Evolutionary conservation across 2,797 vertebrate species (phyloP), one percentile per base, ranked within the genome.

Genomic region (Pipistrellus nathusii): DNA sequence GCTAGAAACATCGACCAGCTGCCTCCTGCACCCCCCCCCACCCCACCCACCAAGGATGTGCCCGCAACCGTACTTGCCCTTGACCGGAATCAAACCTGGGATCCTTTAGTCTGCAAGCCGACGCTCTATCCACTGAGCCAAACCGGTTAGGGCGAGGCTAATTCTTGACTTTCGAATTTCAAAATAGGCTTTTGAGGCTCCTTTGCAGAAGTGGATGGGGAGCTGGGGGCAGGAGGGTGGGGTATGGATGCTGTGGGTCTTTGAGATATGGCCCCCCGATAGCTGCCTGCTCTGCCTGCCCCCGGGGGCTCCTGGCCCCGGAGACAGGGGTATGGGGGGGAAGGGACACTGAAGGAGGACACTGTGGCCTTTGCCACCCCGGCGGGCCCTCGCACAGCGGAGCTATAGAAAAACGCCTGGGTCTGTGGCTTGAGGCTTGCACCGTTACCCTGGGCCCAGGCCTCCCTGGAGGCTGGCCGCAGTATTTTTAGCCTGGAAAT

Each of bases 401-500:
- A 53, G 10, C 0, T 8, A 17, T 20, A 30, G 69, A 35, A 1
- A 59, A 35, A 12, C 0, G 48, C 53, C 51, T 2, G 57, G 18
- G 32, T 46, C 5, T 25, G 46, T 3, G 59, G 46, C 69, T 48
- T 3, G 17, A 64, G 75, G 18, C 5, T 2, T 0, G 30, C 8
- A 8, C 73, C 0, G 0, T 20, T 3, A 3, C 53, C 0, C 75
- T 6, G 75, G 83, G 59, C 75, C 64, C 5, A 4, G 38, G 23
- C 38, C 91, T 53, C 84, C 0, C 0, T 1, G 6, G 46, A 91
- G 81, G 0, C 1, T 17, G 77, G 77, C 73, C 57, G 4, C 0
- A 0, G 92, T 89, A 75, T 95, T 95, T 96, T 95, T 46, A 94
- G 90, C 90, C 41, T 93, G 96, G 94, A 95, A 90, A 85, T 73